Conservation (phyloP, 2,797 vertebrate species). For the Danio aesculapii region DNA sequence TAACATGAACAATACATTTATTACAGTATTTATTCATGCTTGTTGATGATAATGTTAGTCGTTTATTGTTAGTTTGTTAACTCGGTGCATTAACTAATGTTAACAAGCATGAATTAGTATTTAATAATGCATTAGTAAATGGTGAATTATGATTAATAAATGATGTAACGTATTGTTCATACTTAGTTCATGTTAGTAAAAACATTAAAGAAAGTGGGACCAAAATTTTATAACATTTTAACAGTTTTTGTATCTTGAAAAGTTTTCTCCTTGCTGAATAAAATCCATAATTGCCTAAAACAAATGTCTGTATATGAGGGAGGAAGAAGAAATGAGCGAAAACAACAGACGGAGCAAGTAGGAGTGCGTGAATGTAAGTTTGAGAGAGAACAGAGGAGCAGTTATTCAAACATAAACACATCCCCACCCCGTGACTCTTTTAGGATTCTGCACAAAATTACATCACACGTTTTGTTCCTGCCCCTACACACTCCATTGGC, state of each 20-base stretch:
- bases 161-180: too few species aligned
- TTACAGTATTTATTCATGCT: too few species aligned
- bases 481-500: not conserved
- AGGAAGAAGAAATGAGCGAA: not conserved
- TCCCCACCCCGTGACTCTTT: slow-evolving; percentile 47
- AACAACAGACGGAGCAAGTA: slow-evolving; percentile 6
- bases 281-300: fast-evolving
- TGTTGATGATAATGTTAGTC: too few species aligned
- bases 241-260: not conserved
- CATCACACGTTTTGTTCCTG: slow-evolving; percentile 37
- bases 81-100: too few species aligned
- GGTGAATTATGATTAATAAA: too few species aligned
- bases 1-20: too few species aligned
- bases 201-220: too few species aligned
- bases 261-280: not conserved
- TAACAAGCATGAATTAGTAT: too few species aligned
- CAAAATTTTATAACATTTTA: too few species aligned
- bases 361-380: slow-evolving; percentile 28
- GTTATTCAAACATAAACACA: slow-evolving; percentile 80
- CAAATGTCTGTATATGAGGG: not conserved
- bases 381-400: slow-evolving; percentile 38
- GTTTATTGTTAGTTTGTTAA: too few species aligned
- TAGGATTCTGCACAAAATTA: slow-evolving; percentile 32
- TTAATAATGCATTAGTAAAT: too few species aligned
- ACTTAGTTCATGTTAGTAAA: too few species aligned